These are phyloP conservation scores for Vultur gryphus DNA, from an alignment of 2,797 vertebrate species.

Conservation along the genomic window DNA sequence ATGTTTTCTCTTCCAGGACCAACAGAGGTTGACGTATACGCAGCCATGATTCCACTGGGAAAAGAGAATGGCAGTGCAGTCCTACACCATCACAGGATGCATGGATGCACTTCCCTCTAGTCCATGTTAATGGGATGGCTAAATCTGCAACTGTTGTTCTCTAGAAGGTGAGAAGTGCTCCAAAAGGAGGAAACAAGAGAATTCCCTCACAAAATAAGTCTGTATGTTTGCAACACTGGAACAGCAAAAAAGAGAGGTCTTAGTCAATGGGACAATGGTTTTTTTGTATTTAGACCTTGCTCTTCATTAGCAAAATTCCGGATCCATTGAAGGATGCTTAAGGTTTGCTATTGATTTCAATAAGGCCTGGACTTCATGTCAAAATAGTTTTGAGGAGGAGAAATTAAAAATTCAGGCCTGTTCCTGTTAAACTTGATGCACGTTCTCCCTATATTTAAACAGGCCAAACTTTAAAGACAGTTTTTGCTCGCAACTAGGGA, in stretches of 20 bases:
- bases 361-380: not conserved
- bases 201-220: not conserved
- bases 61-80: not conserved
- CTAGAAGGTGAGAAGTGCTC: not conserved
- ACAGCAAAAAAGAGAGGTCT: not conserved
- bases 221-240: not conserved
- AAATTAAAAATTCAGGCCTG: not conserved
- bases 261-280: not conserved
- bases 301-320: not conserved
- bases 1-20: not conserved
- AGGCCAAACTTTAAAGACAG: not conserved
- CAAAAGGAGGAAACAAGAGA: not conserved
- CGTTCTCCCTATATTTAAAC: not conserved
- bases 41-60: not conserved
- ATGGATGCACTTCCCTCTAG: not conserved
- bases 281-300: not conserved
- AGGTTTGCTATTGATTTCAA: not conserved
- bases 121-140: not conserved
- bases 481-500: not conserved
- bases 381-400: not conserved
- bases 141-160: not conserved
- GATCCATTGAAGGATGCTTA: not conserved
- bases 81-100: not conserved
- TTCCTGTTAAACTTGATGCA: not conserved
- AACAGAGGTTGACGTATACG: not conserved